A percentile compares a stretch with the other conserved stretches of the same genome.
phyloP scores from a whole-genome alignment of 2,797 vertebrate species.

The Onychomys torridus region DNA sequence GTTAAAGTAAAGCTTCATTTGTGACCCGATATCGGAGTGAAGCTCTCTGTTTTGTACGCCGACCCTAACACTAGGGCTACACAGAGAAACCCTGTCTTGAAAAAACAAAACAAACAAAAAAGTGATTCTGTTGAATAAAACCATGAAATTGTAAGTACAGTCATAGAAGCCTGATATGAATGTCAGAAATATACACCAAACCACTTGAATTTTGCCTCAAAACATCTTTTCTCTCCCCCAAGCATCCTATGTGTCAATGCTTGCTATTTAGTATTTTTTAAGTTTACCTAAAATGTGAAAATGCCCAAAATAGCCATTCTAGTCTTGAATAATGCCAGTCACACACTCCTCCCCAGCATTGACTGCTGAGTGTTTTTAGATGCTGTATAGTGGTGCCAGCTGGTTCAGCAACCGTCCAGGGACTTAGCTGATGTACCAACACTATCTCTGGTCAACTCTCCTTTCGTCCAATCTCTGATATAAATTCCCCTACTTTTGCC shows the following conservation, averaged over 20 bases:
- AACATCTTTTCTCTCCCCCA: neutral
- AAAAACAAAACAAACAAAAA: neutral
- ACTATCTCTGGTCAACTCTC: neutral
- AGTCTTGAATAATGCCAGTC: constrained; percentile 3
- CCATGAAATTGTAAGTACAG: neutral
- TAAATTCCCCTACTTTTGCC: neutral
- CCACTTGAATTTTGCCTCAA: constrained; percentile 17
- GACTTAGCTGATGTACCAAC: neutral
- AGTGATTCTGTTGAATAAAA: neutral
- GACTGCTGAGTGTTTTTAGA: neutral
- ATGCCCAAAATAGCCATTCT: neutral
- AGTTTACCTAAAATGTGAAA: neutral
- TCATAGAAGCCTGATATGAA: neutral
- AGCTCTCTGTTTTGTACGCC: no score
- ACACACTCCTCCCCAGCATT: neutral
- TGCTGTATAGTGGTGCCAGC: neutral
- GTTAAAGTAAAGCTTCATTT: no score
- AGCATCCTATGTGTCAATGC: neutral
- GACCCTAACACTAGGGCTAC: no score
- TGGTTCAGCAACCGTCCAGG: neutral
- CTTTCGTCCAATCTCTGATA: neutral
- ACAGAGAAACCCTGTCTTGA: neutral
- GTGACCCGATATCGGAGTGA: no score
- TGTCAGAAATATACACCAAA: neutral
- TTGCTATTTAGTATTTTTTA: constrained; percentile 37